Percentiles rank a stretch among this genome's conserved stretches.
Evolutionary conservation across 2,888 invertebrate species (phyloP).

Genomic region (Nycteola revayana): DNA sequence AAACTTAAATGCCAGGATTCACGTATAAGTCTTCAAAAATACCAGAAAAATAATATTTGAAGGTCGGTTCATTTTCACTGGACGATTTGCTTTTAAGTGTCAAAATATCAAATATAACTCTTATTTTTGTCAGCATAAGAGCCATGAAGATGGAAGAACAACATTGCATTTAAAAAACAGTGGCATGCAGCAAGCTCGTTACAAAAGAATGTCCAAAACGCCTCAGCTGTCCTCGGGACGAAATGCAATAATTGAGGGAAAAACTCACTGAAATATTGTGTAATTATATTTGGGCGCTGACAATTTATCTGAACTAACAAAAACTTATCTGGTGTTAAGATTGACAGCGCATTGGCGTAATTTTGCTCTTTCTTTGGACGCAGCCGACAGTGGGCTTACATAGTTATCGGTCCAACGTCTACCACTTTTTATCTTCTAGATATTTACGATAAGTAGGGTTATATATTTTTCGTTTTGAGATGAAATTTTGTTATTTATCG

Average conservation of each 20-base stretch:
- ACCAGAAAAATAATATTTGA: too few relatives aligned
- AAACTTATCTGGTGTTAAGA: constrained; percentile 49
- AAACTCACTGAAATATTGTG: constrained; percentile 67
- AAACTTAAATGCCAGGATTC: too few relatives aligned
- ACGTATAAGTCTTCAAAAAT: too few relatives aligned
- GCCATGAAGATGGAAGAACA: constrained; percentile 2
- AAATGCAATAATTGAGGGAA: constrained; percentile 73
- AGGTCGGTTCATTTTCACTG: too few relatives aligned
- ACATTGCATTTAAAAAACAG: constrained; percentile 14
- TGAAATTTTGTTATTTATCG: too few relatives aligned
- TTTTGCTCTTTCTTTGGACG: constrained; percentile 26
- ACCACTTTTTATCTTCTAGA: constrained; percentile 15
- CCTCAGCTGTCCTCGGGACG: constrained; percentile 46
- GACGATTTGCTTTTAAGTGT: too few relatives aligned
- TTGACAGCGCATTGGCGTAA: constrained; percentile 44
- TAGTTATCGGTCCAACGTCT: constrained; percentile 19
- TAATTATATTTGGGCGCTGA: constrained; percentile 63
- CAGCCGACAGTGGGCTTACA: constrained; percentile 22
- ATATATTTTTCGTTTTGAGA: too few relatives aligned
- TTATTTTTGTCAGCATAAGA: constrained; percentile 5
- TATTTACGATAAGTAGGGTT: constrained; percentile 13
- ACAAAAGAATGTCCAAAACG: constrained; percentile 60
- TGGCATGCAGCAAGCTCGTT: constrained; percentile 49
- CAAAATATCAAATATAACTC: too few relatives aligned
- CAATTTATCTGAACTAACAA: constrained; percentile 47